Percentiles rank a stretch among this genome's conserved stretches.
Conservation (phyloP, 2,113 vertebrate species). For the Burhinus bistriatus region DNA sequence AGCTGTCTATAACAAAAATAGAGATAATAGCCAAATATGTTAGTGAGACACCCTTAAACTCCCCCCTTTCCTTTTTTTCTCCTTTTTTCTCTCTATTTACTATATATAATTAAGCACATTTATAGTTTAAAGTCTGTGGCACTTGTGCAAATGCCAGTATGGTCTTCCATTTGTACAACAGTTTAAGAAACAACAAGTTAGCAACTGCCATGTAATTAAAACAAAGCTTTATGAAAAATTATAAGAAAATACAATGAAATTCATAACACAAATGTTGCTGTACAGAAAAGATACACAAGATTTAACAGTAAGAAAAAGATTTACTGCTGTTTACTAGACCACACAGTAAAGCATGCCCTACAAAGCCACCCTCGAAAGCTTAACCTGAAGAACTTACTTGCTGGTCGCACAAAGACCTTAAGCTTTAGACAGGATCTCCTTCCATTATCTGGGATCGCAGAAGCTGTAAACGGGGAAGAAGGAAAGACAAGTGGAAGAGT, state of each 20-base stretch:
- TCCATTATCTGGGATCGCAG: constrained; percentile 92
- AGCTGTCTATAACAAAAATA: constrained; percentile 99
- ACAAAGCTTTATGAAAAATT: constrained; percentile 75
- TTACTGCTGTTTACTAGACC: constrained; percentile 64
- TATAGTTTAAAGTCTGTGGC: constrained; percentile 61
- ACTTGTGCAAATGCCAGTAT: constrained; percentile 62
- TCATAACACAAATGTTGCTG: constrained; percentile 60
- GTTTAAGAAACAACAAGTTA: constrained; percentile 82
- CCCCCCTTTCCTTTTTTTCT: constrained; percentile 59
- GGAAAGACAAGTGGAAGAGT: background rate
- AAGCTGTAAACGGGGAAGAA: constrained; percentile 78
- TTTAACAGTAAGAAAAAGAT: constrained; percentile 65
- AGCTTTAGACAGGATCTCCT: constrained; percentile 96
- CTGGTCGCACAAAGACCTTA: constrained; percentile 95
- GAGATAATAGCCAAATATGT: constrained; percentile 96
- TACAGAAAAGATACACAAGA: constrained; percentile 70
- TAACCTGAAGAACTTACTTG: constrained; percentile 87
- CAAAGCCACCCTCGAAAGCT: constrained; percentile 52
- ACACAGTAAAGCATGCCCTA: constrained; percentile 63
- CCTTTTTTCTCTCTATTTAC: constrained; percentile 44
- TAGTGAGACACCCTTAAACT: constrained; percentile 84
- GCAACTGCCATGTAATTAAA: constrained; percentile 75
- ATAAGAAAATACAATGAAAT: constrained; percentile 72
- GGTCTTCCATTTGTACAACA: constrained; percentile 67
- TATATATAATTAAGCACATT: constrained; percentile 15